Base-by-base conservation (phyloP, 2,113 vertebrate species). In the Balaenoptera acutorostrata region DNA sequence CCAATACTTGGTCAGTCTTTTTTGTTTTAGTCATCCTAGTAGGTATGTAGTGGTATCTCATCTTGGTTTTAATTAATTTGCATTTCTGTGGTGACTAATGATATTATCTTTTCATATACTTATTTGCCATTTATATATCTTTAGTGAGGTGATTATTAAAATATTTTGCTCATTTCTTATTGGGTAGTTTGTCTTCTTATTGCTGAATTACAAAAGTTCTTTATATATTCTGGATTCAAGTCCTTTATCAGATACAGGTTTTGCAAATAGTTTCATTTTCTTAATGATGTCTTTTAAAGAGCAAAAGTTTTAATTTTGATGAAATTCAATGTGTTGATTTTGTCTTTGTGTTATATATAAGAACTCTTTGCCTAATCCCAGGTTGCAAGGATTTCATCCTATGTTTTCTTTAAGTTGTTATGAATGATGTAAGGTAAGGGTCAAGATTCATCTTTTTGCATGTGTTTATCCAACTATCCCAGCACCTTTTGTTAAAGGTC, bases 261-360 rank as follows among this genome's bases (percentile, higher is more conserved):
- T 88, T 82, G 18, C 31, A 96, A 88, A 49, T 75, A 83, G 83
- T 96, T 83, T 88, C 61, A 83, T 75, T 49, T 78, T 93, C 36
- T 88, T 68, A 52, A 27, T 85, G 18, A 49, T 44, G 29, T 93
- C 46, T 88, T 59, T 88, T 49, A 61, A 81, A 88, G 66, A 95
- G 66, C 72, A 88, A n/a, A 80, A 41, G 11, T 87, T 92, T 89
- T 77, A 31, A 64, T 87, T 95, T 87, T 81, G 31, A 55, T 55
- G 11, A 63, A 92, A 18, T 71, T 39, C 17, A 63, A 46, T 85
- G 41, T 63, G 25, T 74, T 13, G 15, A 49, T 61, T 92, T 80
- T 88, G 36, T 36, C 39, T 77, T 77, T 93, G 68, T 36, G 41
- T 84, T 63, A 77, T 31, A 15, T 52, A 8, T 49, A 55, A 71